Evolutionary conservation across 2,113 vertebrate species (phyloP).

Genomic region (Pavo muticus): DNA sequence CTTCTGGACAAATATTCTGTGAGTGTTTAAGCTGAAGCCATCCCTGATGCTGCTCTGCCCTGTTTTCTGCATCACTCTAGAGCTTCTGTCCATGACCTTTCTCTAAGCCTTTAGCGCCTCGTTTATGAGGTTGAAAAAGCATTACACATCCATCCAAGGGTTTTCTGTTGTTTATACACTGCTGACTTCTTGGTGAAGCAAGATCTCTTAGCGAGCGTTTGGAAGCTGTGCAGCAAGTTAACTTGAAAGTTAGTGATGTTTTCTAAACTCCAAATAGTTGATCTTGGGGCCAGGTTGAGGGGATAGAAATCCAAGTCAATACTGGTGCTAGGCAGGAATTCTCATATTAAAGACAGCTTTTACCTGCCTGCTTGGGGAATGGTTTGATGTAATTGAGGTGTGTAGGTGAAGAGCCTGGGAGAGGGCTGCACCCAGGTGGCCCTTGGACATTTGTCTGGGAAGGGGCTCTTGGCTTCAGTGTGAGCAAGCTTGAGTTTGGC

Average conservation of each 20-base stretch:
- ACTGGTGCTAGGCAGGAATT: not conserved
- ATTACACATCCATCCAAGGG: not conserved
- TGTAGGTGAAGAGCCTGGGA: not conserved
- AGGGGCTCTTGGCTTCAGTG: not conserved
- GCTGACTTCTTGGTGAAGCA: not conserved
- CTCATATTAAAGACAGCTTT: not conserved
- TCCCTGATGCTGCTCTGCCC: rapidly evolving
- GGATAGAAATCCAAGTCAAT: not conserved
- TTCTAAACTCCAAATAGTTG: not conserved
- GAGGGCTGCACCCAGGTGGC: not conserved
- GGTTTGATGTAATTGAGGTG: not conserved
- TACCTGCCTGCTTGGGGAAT: not conserved
- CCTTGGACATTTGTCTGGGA: not conserved
- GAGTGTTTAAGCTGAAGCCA: not conserved
- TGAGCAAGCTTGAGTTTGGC: not conserved
- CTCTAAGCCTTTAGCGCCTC: not conserved
- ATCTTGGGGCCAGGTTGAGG: not conserved
- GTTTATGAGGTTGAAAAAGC: not conserved
- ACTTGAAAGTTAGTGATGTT: not conserved
- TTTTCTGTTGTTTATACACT: not conserved
- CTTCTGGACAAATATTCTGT: not conserved
- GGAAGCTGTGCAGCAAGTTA: not conserved
- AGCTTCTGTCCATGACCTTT: not conserved
- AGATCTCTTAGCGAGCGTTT: not conserved
- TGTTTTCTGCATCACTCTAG: not conserved